These are phyloP conservation scores for Pempheris klunzingeri DNA, from an alignment of 2,797 vertebrate species.

Conservation along the genomic window DNA sequence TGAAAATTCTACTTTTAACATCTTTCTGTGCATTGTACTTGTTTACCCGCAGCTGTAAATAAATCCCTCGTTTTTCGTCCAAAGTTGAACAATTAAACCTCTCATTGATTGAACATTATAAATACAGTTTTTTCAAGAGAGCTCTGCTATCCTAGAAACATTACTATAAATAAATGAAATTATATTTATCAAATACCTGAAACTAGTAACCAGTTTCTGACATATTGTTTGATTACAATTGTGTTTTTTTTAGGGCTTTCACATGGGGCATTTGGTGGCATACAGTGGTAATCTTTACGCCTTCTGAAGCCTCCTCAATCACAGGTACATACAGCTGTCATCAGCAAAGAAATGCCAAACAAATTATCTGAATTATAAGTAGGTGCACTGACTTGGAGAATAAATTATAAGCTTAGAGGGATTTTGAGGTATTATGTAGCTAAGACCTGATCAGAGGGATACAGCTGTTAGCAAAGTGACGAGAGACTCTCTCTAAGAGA, in stretches of 20 bases:
- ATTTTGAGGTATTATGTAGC: constrained; percentile 18
- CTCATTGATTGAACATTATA: constrained; percentile 14
- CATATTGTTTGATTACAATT: not conserved
- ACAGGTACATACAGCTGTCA: not conserved
- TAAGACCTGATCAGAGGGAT: constrained; percentile 13
- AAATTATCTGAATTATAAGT: constrained; percentile 15
- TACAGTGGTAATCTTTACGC: not conserved
- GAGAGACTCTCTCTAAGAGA: constrained; percentile 1
- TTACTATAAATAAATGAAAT: not conserved
- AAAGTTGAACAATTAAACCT: not conserved
- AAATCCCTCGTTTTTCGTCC: not conserved
- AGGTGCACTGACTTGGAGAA: constrained; percentile 6
- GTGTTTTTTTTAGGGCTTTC: not conserved
- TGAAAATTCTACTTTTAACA: not conserved
- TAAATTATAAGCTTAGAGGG: constrained; percentile 26
- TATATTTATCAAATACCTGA: not conserved
- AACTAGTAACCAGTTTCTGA: not conserved
- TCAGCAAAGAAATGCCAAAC: constrained; percentile 3
- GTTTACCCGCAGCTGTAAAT: not conserved
- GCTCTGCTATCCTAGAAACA: not conserved
- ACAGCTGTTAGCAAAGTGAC: constrained; percentile 6
- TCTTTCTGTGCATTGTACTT: not conserved
- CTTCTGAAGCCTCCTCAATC: not conserved
- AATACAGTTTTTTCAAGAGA: not conserved
- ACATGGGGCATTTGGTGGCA: not conserved